Conservation (phyloP, 1,140 invertebrate genomes). For the Melanaphis sacchari region DNA sequence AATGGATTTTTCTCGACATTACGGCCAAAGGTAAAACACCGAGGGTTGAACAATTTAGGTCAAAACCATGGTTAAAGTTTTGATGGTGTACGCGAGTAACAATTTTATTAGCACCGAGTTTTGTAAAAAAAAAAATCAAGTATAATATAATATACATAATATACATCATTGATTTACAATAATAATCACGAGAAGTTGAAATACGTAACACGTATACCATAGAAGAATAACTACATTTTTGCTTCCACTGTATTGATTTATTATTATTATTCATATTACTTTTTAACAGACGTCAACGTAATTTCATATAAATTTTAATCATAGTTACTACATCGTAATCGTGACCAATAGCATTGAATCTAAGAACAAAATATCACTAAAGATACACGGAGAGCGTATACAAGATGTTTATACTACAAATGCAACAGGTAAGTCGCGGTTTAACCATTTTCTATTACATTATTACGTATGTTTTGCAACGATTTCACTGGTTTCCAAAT, state of each 20-base stretch:
- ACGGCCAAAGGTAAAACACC: background rate
- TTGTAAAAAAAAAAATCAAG: background rate
- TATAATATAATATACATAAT: background rate
- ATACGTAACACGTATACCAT: background rate
- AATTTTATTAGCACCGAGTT: background rate
- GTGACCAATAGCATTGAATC: background rate
- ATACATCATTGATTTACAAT: background rate
- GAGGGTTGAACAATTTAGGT: constrained; percentile 16
- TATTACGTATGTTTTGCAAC: no score
- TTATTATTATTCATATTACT: background rate
- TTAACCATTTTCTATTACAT: background rate
- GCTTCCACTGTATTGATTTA: background rate
- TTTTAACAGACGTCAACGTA: background rate
- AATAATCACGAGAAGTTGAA: background rate
- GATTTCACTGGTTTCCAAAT: background rate
- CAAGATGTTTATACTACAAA: background rate
- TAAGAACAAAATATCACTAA: background rate
- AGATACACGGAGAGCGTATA: no score
- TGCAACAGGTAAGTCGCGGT: background rate
- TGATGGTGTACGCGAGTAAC: background rate
- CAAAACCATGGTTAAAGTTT: background rate
- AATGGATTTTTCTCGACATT: background rate
- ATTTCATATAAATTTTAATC: background rate
- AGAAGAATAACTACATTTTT: no score
- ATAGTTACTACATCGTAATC: background rate